Evolutionary conservation across 2,888 invertebrate genomes (phyloP).

Genomic region (Acrobasis suavella): DNA sequence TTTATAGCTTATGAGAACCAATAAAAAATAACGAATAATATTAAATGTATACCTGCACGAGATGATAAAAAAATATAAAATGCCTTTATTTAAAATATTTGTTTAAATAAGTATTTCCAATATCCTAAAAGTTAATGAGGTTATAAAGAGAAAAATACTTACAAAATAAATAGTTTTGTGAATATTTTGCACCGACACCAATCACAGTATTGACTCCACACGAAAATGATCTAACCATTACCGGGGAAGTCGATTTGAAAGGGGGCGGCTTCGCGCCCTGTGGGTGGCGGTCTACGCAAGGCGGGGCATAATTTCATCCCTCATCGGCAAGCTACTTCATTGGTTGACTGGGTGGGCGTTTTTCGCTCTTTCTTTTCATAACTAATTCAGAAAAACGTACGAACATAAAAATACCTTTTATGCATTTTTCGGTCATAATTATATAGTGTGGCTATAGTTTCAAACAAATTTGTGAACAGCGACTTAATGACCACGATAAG

Average conservation of each 20-base stretch:
- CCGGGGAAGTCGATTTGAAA: constrained; percentile 34
- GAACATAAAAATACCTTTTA: neutral
- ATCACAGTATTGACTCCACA: constrained; percentile 37
- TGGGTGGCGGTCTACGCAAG: constrained; percentile 43
- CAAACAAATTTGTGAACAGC: neutral
- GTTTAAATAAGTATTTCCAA: too few species aligned
- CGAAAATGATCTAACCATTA: constrained; percentile 43
- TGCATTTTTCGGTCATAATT: neutral
- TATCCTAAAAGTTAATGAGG: too few species aligned
- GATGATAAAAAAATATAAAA: too few species aligned
- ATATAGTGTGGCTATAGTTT: neutral
- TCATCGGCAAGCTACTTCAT: constrained; percentile 38
- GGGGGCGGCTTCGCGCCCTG: constrained; percentile 41
- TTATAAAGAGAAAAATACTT: constrained; percentile 9
- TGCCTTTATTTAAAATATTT: too few species aligned
- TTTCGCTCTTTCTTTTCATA: constrained; percentile 35
- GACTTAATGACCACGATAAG: neutral
- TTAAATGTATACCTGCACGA: too few species aligned
- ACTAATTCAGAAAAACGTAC: constrained; percentile 41
- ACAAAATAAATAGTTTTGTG: constrained; percentile 9
- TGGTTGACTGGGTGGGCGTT: constrained; percentile 53
- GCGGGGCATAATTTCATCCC: constrained; percentile 53
- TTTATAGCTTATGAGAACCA: too few species aligned
- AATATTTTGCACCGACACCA: neutral
- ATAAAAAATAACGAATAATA: too few species aligned